These are phyloP conservation scores for Genyomyrus donnyi DNA, from an alignment of 2,113 vertebrate species.

Conservation along the genomic window DNA sequence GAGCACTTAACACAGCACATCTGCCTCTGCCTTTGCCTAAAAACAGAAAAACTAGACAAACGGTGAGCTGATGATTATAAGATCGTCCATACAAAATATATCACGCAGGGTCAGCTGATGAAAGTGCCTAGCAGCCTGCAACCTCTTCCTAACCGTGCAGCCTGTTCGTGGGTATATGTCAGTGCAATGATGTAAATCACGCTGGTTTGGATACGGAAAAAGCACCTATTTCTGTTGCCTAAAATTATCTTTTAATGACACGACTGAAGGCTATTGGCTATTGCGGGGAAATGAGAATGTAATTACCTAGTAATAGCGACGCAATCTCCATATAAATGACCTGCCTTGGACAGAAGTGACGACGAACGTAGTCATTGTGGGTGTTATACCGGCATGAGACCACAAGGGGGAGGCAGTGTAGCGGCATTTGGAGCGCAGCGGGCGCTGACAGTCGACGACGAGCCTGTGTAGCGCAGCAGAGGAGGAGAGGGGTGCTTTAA, in stretches of 20 bases:
- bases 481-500: conserved; percentile 39
- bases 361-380: background rate
- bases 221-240: background rate
- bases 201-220: background rate
- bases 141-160: background rate
- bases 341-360: background rate
- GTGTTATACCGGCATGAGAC: background rate
- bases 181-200: background rate
- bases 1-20: background rate
- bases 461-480: conserved; percentile 40
- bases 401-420: conserved; percentile 42
- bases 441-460: conserved; percentile 41
- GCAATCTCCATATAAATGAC: background rate
- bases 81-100: background rate
- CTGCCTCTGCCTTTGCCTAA: background rate
- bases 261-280: background rate
- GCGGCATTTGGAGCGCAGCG: conserved; percentile 17
- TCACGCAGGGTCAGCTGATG: background rate
- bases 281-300: background rate
- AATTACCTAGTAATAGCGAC: background rate
- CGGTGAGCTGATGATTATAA: background rate
- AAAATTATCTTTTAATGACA: background rate
- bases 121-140: background rate
- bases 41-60: background rate
- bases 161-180: background rate